Conservation (phyloP, 2,113 vertebrate genomes). For the Pachycephala philippinensis region DNA sequence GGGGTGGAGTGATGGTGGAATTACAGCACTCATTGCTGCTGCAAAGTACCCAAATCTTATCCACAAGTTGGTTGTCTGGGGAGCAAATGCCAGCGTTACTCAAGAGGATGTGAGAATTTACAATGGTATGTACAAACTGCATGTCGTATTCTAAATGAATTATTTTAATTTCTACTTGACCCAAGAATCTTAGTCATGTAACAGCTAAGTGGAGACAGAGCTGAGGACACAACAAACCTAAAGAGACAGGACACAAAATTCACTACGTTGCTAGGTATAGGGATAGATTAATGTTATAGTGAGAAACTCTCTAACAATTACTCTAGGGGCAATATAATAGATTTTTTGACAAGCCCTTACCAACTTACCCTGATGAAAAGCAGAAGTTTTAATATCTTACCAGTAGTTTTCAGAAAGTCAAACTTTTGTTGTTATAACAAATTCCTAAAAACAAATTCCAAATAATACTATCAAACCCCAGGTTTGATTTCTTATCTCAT, state of each 20-base stretch:
- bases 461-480: not conserved
- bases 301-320: not conserved
- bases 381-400: not conserved
- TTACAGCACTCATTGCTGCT: slow-evolving; percentile 84
- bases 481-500: not conserved
- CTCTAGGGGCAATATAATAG: not conserved
- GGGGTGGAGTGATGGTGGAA: slow-evolving; percentile 93
- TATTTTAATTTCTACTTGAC: not conserved
- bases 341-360: not conserved
- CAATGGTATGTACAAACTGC: slow-evolving; percentile 68
- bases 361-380: not conserved
- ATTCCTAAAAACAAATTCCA: not conserved
- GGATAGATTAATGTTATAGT: not conserved
- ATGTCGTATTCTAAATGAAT: not conserved
- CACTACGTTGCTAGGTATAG: not conserved
- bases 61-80: slow-evolving; percentile 86
- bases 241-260: not conserved
- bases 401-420: not conserved
- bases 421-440: not conserved
- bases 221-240: not conserved
- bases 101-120: slow-evolving; percentile 83
- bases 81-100: slow-evolving; percentile 81
- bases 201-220: not conserved
- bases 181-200: not conserved
- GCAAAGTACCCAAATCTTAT: slow-evolving; percentile 77